Percentiles rank a stretch among this genome's conserved stretches.
phyloP scores from a whole-genome alignment of 2,888 invertebrate genomes.

The Girardia tigrina region DNA sequence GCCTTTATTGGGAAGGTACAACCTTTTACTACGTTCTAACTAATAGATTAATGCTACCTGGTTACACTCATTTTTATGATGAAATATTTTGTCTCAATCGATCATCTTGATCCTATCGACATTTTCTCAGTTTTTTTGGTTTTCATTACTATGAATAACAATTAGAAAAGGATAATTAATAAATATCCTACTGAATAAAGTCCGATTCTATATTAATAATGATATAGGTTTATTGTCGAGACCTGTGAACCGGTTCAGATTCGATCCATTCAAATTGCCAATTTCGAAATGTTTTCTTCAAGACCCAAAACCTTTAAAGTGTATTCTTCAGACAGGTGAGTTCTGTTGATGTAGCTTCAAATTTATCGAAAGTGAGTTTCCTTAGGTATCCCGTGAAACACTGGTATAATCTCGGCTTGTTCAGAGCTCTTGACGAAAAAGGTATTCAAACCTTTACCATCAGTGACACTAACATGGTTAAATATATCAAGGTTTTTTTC shows the following conservation, averaged over 20 bases:
- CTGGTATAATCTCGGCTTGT: constrained; percentile 75
- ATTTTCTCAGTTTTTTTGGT: too few species aligned
- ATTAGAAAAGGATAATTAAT: too few species aligned
- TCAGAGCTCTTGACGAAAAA: constrained; percentile 71
- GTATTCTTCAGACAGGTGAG: constrained; percentile 46
- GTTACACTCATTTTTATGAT: too few species aligned
- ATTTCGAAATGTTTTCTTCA: constrained; percentile 92
- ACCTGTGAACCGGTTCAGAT: constrained; percentile 93
- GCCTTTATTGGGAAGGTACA: too few species aligned
- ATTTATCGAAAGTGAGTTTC: background rate
- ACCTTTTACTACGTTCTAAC: too few species aligned
- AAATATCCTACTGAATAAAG: too few species aligned
- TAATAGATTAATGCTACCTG: too few species aligned
- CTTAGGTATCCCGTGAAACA: constrained; percentile 58
- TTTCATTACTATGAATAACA: too few species aligned
- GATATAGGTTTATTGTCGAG: constrained; percentile 79
- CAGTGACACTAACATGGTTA: constrained; percentile 40
- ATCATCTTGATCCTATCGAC: too few species aligned
- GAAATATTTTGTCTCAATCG: too few species aligned
- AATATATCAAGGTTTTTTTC: constrained; percentile 54
- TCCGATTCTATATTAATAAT: too few species aligned
- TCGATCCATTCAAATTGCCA: constrained; percentile 71
- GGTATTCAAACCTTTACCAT: constrained; percentile 72
- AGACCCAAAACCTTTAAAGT: constrained; percentile 76
- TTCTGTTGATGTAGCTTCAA: background rate